phyloP scores from a whole-genome alignment of 1,140 invertebrate genomes.

The Battus philenor region DNA sequence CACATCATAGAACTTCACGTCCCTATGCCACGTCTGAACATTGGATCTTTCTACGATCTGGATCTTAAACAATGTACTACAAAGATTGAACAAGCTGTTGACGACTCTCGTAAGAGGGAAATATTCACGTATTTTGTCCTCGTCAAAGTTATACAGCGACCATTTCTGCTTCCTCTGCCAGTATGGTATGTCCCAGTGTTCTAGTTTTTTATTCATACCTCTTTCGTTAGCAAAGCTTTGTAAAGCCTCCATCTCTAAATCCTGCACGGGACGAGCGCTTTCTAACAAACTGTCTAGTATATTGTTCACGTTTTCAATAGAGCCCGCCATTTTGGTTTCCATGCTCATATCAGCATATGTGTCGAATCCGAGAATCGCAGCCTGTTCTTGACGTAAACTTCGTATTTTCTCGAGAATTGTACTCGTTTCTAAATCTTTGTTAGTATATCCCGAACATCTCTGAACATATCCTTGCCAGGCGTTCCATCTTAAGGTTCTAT shows the following conservation, averaged over 20 bases:
- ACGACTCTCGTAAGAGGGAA: slow-evolving; percentile 90
- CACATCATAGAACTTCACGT: slow-evolving; percentile 90
- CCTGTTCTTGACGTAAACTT: slow-evolving; percentile 80
- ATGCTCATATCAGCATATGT: slow-evolving; percentile 91
- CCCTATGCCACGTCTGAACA: slow-evolving; percentile 87
- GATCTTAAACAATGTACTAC: slow-evolving; percentile 88
- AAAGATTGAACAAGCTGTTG: slow-evolving; percentile 84
- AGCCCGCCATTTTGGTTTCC: slow-evolving; percentile 96
- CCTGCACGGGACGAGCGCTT: slow-evolving; percentile 83
- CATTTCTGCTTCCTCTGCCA: slow-evolving; percentile 86
- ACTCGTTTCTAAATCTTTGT: slow-evolving; percentile 83
- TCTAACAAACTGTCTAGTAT: slow-evolving; percentile 83
- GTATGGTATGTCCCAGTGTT: slow-evolving; percentile 91
- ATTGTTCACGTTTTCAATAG: slow-evolving; percentile 84
- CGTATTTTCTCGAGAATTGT: slow-evolving; percentile 87
- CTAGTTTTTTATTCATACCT: slow-evolving; percentile 83
- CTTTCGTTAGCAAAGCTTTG: slow-evolving; percentile 85
- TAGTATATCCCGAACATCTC: slow-evolving; percentile 81
- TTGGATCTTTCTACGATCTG: slow-evolving; percentile 83
- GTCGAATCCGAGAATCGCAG: slow-evolving; percentile 86
- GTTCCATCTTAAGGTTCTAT: slow-evolving; percentile 85
- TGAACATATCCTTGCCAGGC: slow-evolving; percentile 86
- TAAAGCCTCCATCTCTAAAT: slow-evolving; percentile 84
- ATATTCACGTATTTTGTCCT: slow-evolving; percentile 85
- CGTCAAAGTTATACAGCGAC: slow-evolving; percentile 81